These are phyloP conservation scores for Epinephelus awoara DNA, from an alignment of 2,797 vertebrate species.

Conservation along the genomic window DNA sequence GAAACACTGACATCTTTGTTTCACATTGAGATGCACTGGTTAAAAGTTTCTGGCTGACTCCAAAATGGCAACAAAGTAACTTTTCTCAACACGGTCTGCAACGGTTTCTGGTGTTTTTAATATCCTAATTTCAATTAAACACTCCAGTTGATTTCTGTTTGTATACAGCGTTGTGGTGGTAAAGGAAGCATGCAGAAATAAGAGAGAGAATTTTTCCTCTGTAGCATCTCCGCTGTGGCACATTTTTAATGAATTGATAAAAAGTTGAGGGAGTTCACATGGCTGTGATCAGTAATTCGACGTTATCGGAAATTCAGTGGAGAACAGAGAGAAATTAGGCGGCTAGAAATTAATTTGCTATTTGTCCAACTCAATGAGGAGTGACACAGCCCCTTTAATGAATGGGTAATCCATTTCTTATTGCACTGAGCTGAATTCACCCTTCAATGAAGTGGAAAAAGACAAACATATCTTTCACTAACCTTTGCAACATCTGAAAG, in stretches of 20 bases:
- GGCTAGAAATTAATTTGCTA: slow-evolving; percentile 84
- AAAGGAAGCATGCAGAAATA: slow-evolving; percentile 54
- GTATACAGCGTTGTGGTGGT: slow-evolving; percentile 19
- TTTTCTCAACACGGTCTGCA: slow-evolving; percentile 5
- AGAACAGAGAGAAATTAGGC: slow-evolving; percentile 84
- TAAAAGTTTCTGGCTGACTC: slow-evolving; percentile 46
- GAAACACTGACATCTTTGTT: slow-evolving; percentile 26
- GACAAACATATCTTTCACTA: slow-evolving; percentile 79
- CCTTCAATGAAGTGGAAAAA: slow-evolving; percentile 84
- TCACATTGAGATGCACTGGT: neutral
- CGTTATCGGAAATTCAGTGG: slow-evolving; percentile 79
- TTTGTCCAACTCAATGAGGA: slow-evolving; percentile 86
- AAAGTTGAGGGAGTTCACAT: slow-evolving; percentile 75
- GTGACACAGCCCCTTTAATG: slow-evolving; percentile 82
- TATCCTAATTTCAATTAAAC: slow-evolving; percentile 55
- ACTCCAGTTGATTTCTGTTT: slow-evolving; percentile 55
- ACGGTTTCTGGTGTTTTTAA: slow-evolving; percentile 36
- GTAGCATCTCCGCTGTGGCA: slow-evolving; percentile 60
- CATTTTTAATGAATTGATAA: slow-evolving; percentile 79
- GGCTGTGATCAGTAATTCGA: slow-evolving; percentile 77
- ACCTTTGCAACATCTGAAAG: slow-evolving; percentile 75
- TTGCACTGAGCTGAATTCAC: slow-evolving; percentile 78
- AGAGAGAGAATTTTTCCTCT: slow-evolving; percentile 46
- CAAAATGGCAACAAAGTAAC: slow-evolving; percentile 17
- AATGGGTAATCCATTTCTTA: slow-evolving; percentile 83